phyloP scores from a whole-genome alignment of 2,888 invertebrate species.

The Polia nebulosa region DNA sequence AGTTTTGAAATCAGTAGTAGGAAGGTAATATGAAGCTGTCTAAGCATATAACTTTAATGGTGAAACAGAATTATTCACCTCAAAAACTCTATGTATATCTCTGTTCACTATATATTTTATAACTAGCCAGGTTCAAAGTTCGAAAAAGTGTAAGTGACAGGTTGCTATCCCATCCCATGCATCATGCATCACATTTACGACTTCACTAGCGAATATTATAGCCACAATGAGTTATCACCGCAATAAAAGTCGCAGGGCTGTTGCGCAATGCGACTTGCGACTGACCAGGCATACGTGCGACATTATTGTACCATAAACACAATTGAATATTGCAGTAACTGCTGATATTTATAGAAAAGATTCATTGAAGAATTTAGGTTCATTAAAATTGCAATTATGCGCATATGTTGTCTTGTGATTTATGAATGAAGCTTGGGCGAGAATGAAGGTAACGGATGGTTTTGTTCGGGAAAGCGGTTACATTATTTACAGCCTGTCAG shows the following conservation, averaged over 20 bases:
- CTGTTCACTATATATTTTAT: constrained; percentile 14
- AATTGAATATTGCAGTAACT: constrained; percentile 51
- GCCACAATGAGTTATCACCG: constrained; percentile 61
- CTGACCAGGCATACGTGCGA: constrained; percentile 54
- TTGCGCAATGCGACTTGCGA: constrained; percentile 60
- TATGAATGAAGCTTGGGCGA: constrained; percentile 45
- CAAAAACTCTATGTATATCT: background rate
- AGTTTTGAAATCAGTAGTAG: background rate
- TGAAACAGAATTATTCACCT: background rate
- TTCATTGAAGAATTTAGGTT: constrained; percentile 53
- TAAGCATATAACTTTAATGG: background rate
- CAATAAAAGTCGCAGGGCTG: constrained; percentile 58
- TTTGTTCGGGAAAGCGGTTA: constrained; percentile 39
- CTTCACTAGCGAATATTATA: constrained; percentile 62
- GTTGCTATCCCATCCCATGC: constrained; percentile 46
- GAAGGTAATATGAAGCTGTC: background rate
- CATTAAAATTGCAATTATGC: constrained; percentile 58
- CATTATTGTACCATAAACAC: constrained; percentile 45
- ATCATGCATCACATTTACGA: constrained; percentile 63
- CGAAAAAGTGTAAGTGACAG: constrained; percentile 63
- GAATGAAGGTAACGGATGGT: constrained; percentile 48
- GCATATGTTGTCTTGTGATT: constrained; percentile 43
- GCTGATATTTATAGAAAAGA: constrained; percentile 36
- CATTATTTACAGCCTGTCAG: constrained; percentile 47
- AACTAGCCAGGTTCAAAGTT: constrained; percentile 43